Evolutionary conservation across 2,888 invertebrate species (phyloP).

Genomic region (Glaucopsyche alexis): DNA sequence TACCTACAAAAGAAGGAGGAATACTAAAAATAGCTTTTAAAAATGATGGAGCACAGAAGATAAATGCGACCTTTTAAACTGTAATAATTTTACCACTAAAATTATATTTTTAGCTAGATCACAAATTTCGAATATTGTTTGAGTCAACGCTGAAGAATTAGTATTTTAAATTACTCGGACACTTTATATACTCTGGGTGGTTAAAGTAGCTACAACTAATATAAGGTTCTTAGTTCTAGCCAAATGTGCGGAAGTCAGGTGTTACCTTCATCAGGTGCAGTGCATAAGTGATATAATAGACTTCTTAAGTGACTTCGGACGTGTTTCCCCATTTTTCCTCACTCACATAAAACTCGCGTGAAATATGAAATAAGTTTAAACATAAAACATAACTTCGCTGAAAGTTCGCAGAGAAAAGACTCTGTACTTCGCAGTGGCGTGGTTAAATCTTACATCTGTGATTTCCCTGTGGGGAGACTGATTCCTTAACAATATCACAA

Average conservation of each 20-base stretch:
- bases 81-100: too few species aligned
- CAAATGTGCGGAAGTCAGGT: not conserved
- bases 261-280: slow-evolving; percentile 23
- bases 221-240: not conserved
- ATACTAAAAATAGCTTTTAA: too few species aligned
- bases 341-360: slow-evolving; percentile 38
- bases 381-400: slow-evolving; percentile 67
- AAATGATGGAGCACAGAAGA: too few species aligned
- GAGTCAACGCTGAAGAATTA: too few species aligned
- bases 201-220: not conserved
- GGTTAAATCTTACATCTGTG: slow-evolving; percentile 32
- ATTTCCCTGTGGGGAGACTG: slow-evolving; percentile 26
- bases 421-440: slow-evolving; percentile 29
- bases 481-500: slow-evolving; percentile 28
- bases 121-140: too few species aligned
- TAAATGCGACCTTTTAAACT: too few species aligned
- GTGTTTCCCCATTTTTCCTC: slow-evolving; percentile 32
- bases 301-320: slow-evolving; percentile 31
- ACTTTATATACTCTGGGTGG: too few species aligned
- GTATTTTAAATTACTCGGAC: too few species aligned
- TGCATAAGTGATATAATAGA: slow-evolving; percentile 29
- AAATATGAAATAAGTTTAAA: slow-evolving; percentile 70
- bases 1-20: too few species aligned
- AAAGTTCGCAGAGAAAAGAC: slow-evolving; percentile 44
- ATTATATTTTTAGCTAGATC: too few species aligned